Conservation (phyloP, 2,113 vertebrate genomes). For the Micronycteris hirsuta region DNA sequence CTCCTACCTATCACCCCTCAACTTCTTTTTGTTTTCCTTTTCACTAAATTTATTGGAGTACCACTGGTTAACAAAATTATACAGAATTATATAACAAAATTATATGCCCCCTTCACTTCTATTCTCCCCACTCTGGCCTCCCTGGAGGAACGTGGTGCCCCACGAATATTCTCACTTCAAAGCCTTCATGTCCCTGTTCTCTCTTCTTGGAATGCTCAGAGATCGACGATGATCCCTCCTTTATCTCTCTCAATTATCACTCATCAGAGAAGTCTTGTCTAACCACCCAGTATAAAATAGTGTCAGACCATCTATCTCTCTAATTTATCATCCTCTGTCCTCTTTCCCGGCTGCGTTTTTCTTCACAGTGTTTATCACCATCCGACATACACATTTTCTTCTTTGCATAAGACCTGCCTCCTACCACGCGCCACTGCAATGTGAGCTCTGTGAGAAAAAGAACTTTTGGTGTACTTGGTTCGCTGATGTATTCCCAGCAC, state of each 20-base stretch:
- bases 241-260: not conserved
- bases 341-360: not conserved
- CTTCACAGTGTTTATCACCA: not conserved
- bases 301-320: not conserved
- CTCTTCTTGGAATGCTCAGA: not conserved
- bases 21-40: not conserved
- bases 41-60: too few relatives aligned
- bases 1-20: not conserved
- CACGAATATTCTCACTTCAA: not conserved
- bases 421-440: not conserved
- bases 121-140: not conserved
- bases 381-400: not conserved
- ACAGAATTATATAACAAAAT: too few relatives aligned
- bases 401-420: not conserved
- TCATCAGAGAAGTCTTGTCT: not conserved
- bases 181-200: not conserved
- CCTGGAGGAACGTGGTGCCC: not conserved
- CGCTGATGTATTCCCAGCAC: not conserved
- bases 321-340: not conserved
- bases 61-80: too few relatives aligned
- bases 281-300: not conserved
- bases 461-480: not conserved
- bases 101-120: not conserved
- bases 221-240: not conserved
- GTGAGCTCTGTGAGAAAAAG: not conserved